Conservation (phyloP, 2,888 invertebrate species). For the Cosmia pyralina region DNA sequence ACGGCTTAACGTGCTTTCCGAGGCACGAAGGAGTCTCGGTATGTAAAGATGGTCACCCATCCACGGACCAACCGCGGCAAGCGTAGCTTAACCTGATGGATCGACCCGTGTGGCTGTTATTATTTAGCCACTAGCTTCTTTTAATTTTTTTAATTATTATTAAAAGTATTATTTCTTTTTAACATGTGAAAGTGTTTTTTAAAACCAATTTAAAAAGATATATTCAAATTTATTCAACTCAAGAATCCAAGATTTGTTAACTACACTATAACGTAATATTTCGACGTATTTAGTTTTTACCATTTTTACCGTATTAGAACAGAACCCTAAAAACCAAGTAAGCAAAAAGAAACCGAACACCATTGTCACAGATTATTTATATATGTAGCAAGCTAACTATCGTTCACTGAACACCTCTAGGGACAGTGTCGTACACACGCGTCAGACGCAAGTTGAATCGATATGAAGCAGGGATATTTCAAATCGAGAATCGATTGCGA, state of each 20-base stretch:
- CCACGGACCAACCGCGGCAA: no score
- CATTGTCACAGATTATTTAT: no score
- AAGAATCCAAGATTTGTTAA: not conserved
- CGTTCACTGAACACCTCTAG: not conserved
- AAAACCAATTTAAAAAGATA: not conserved
- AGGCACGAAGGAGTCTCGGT: no score
- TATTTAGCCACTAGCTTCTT: no score
- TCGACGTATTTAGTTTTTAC: not conserved
- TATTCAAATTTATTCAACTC: no score
- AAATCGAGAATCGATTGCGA: conserved; percentile 60
- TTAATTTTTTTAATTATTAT: no score
- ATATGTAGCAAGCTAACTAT: no score
- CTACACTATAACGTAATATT: not conserved
- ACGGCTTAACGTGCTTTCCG: no score
- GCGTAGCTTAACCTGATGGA: no score
- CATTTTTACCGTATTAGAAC: not conserved
- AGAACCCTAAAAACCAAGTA: not conserved
- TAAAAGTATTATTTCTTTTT: not conserved
- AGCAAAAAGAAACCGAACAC: not conserved
- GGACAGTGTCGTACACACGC: conserved; percentile 14
- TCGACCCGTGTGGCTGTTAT: no score
- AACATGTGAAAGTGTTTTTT: not conserved
- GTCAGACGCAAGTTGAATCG: conserved; percentile 43
- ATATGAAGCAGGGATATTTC: conserved; percentile 41
- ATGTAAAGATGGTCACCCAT: no score